These are phyloP conservation scores for Apotomis turbidana DNA, from an alignment of 2,888 invertebrate species.

Conservation along the genomic window DNA sequence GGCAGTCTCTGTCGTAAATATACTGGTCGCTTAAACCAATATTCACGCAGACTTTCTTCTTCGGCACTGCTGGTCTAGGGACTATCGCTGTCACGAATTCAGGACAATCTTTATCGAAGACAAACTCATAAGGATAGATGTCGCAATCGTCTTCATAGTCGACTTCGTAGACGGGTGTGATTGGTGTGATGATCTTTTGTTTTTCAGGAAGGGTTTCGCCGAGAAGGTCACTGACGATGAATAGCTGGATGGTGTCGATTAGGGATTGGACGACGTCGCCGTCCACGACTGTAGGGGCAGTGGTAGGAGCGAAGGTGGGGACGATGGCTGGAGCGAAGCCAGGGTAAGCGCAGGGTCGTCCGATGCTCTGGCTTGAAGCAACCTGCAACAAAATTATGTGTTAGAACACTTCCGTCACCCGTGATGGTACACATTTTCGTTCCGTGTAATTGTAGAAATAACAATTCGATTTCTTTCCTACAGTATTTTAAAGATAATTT, in stretches of 20 bases:
- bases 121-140: background rate
- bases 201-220: constrained; percentile 31
- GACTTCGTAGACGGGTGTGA: background rate
- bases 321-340: background rate
- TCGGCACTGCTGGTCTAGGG: background rate
- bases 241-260: constrained; percentile 35
- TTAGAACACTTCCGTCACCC: background rate
- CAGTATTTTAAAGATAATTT: too few species aligned
- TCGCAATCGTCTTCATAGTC: background rate
- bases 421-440: background rate
- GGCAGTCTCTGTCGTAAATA: background rate
- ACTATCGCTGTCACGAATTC: constrained; percentile 1
- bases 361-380: constrained; percentile 10
- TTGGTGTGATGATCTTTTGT: background rate
- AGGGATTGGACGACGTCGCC: constrained; percentile 30
- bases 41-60: constrained; percentile 6
- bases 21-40: constrained; percentile 4
- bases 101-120: constrained; percentile 8
- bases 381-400: constrained; percentile 1
- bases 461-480: too few species aligned
- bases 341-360: background rate
- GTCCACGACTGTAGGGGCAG: constrained; percentile 13
- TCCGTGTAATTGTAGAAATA: background rate
- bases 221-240: constrained; percentile 30
- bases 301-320: background rate